A percentile compares a stretch with the other conserved stretches of the same genome.
These are phyloP conservation scores for Limnephilus lunatus DNA, from an alignment of 2,888 invertebrate species.

Conservation along the genomic window DNA sequence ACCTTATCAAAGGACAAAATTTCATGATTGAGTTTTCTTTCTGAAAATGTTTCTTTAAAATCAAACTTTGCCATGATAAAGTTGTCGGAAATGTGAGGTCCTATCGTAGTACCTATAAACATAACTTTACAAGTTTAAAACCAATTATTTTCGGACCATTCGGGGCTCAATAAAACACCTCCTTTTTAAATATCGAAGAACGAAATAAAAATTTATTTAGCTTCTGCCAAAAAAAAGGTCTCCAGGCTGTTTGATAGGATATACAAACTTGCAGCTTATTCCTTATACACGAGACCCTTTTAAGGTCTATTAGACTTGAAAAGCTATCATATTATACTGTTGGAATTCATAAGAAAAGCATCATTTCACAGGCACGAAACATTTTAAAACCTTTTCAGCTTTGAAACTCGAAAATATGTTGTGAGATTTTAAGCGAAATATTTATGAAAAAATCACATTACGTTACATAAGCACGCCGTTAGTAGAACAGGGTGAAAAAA, in stretches of 20 bases:
- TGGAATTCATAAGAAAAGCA: not conserved
- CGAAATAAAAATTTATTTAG: not conserved
- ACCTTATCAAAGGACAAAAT: too few species aligned
- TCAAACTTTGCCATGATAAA: not conserved
- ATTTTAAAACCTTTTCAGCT: not conserved
- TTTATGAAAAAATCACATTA: not conserved
- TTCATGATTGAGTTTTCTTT: not conserved
- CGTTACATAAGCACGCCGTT: not conserved
- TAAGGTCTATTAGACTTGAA: not conserved
- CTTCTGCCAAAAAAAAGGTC: not conserved
- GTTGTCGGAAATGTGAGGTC: not conserved
- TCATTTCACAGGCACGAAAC: not conserved
- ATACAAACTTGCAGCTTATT: not conserved
- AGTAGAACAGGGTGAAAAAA: not conserved
- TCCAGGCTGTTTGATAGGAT: not conserved
- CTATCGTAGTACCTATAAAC: not conserved
- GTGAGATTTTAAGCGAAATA: not conserved
- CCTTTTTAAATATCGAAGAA: not conserved
- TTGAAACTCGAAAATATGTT: not conserved
- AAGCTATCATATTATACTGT: not conserved
- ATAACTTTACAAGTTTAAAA: not conserved
- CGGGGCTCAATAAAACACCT: not conserved
- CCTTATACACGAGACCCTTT: not conserved
- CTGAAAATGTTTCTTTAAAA: not conserved
- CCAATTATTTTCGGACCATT: not conserved